A percentile compares a stretch with the other conserved stretches of the same genome.
Conservation (phyloP, 1,140 invertebrate genomes). For the Dermatophagoides farinae region DNA sequence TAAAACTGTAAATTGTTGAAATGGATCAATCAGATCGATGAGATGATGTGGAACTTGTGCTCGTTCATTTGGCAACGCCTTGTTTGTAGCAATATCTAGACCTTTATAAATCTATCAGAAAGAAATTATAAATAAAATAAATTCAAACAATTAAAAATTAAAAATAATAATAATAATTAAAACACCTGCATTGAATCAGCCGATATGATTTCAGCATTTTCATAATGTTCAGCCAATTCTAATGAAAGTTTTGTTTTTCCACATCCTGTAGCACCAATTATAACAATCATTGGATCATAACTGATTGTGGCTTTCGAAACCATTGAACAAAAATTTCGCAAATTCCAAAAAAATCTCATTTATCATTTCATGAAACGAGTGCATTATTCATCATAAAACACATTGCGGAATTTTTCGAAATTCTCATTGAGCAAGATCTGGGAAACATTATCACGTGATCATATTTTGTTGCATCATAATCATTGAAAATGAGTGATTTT, state of each 20-base stretch:
- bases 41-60: conserved; percentile 60
- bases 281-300: conserved; percentile 44
- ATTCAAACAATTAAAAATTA: no score
- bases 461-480: no score
- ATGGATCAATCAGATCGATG: conserved; percentile 61
- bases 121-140: conserved; percentile 16
- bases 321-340: no score
- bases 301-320: not conserved
- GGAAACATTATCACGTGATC: no score
- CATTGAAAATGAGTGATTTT: no score
- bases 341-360: no score
- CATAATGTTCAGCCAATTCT: conserved; percentile 62
- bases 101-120: conserved; percentile 66
- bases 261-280: conserved; percentile 81
- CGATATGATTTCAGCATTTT: conserved; percentile 79
- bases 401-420: no score
- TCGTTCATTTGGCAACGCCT: conserved; percentile 65
- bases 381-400: no score
- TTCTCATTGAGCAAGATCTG: no score
- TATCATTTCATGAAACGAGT: no score
- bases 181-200: conserved; percentile 96
- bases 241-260: conserved; percentile 91
- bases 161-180: no score
- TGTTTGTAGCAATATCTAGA: conserved; percentile 85
- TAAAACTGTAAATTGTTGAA: conserved; percentile 54